Conservation (phyloP, 2,888 invertebrate species). For the Cheilosia variabilis region DNA sequence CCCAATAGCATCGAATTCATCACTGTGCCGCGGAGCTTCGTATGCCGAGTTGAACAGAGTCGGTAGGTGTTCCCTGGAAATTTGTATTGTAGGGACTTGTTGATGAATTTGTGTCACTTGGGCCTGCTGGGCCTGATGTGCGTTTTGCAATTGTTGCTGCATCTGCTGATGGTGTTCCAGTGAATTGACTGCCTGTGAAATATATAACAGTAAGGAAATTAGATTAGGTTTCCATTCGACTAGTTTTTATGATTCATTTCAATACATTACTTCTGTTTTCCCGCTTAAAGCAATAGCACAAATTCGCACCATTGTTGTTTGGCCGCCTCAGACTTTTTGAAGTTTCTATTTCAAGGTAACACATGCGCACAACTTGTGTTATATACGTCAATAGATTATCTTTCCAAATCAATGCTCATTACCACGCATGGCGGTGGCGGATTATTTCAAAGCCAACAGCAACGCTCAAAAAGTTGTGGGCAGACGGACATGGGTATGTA, state of each 20-base stretch:
- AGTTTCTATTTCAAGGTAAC: too few species aligned
- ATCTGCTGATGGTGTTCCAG: constrained; percentile 82
- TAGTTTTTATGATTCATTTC: too few species aligned
- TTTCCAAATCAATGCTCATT: too few species aligned
- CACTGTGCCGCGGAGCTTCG: constrained; percentile 80
- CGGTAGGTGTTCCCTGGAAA: constrained; percentile 82
- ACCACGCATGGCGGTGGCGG: too few species aligned
- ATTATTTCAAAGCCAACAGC: too few species aligned
- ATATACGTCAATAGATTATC: too few species aligned
- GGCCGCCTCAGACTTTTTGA: neutral
- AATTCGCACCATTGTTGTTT: neutral
- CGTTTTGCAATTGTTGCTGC: constrained; percentile 81
- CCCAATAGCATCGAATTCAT: constrained; percentile 83
- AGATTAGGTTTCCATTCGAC: too few species aligned
- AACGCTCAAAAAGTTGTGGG: too few species aligned
- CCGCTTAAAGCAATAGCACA: neutral
- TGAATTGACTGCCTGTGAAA: constrained; percentile 80
- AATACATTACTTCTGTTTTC: too few species aligned
- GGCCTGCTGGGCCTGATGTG: constrained; percentile 77
- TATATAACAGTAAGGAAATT: neutral
- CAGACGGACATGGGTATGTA: too few species aligned
- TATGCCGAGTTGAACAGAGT: constrained; percentile 80
- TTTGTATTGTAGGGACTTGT: constrained; percentile 82
- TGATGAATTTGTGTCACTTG: constrained; percentile 79
- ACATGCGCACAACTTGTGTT: too few species aligned